Percentiles rank a stretch among this genome's conserved stretches.
These are phyloP conservation scores for Rattus norvegicus DNA, from an alignment of 2,113 vertebrate species.

Conservation along the genomic window GRCr8 NC_086026.1:67351501-67352000, in stretches of 20 bases:
- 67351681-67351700: conserved; percentile 82
- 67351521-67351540: conserved; percentile 55
- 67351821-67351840: background rate
- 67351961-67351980: background rate
- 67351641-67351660: conserved; percentile 57
- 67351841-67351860: background rate
- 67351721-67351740: conserved; percentile 67
- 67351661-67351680: conserved; percentile 83
- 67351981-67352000: background rate
- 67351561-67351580: conserved; percentile 78
- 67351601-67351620: conserved; percentile 73
- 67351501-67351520: background rate
- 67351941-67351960: background rate
- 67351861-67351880: background rate
- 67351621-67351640: too few relatives aligned
- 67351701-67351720: conserved; percentile 62
- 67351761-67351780: background rate
- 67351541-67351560: conserved; percentile 85
- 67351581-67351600: conserved; percentile 73
- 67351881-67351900: background rate
- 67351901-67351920: background rate
- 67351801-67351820: background rate
- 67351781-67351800: too few relatives aligned
- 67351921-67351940: background rate
- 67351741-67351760: background rate